Base-by-base conservation (phyloP, 2,113 vertebrate genomes). In the Petaurus breviceps region DNA sequence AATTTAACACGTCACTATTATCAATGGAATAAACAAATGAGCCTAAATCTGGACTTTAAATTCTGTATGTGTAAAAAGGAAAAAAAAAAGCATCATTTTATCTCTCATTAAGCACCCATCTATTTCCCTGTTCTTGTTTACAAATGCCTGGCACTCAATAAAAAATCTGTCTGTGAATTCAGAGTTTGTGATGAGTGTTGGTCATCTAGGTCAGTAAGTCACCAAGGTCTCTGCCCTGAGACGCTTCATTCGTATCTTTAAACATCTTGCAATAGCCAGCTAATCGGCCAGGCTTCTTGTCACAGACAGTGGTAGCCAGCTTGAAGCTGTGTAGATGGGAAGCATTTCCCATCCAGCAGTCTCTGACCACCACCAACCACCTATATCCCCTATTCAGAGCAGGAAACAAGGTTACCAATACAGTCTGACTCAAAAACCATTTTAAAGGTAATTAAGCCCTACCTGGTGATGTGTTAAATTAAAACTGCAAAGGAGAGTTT, bases 131-230 rank as follows among this genome's bases (percentile, higher is more conserved):
- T 95, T 89, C 28, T 91, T 77, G 24, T 68, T 12, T 68, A 91
- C 92, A 43, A 61, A 84, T 91, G 12, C 0, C 6, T 61, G 6
- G 22, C 89, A 90, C 4, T 26, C 51, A 57, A 7, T 1, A 90
- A 90, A 95, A 14, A 26, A 1, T 89, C 95, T 3, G 51, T n/a
- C 55, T 96, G 8, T 3, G 8, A 93, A 94, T 95, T 95, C 12
- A 52, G 11, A 84, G 7, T 46, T n/a, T 91, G 54, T 43, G 68
- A 77, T 77, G 1, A 43, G 7, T 43, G 37, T 84, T 43, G n/a
- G 22, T 43, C 22, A 43, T 84, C 7, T 7, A 43, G 68, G n/a
- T 16, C 23, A 22, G 37, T n/a, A 84, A 84, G 68, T 43, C n/a
- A 43, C 68, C 68, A 43, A 84, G 37, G 19, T 84, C 68, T 84